A percentile compares a stretch with the other conserved stretches of the same genome.
Conservation (phyloP, 2,888 invertebrate species). For the Mystacides longicornis region DNA sequence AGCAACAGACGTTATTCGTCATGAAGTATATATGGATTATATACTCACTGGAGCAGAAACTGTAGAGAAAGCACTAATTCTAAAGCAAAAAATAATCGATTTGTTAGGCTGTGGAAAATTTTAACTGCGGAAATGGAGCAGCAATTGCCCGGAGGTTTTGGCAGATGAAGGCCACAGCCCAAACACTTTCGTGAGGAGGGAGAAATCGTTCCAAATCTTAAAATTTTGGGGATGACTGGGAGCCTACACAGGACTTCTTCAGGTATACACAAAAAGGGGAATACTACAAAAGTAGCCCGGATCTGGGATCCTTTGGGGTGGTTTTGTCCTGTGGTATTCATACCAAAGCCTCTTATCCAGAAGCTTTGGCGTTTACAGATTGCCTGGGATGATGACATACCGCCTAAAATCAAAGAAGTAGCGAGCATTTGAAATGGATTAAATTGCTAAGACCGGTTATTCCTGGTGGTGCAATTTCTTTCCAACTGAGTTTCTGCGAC, state of each 20-base stretch:
- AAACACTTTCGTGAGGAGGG: not conserved
- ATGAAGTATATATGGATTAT: not conserved
- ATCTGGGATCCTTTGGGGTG: not conserved
- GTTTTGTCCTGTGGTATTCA: not conserved
- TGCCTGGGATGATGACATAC: not conserved
- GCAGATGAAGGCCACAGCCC: not conserved
- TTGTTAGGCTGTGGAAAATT: not conserved
- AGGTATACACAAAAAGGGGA: not conserved
- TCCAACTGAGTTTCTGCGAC: not conserved
- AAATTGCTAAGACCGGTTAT: not conserved
- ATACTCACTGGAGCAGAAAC: not conserved
- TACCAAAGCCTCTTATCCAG: not conserved
- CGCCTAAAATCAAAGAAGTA: not conserved
- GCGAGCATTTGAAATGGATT: not conserved
- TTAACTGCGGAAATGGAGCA: not conserved
- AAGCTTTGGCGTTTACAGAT: not conserved
- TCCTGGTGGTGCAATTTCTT: not conserved
- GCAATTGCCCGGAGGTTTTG: not conserved
- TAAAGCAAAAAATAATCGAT: not conserved
- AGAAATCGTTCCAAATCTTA: not conserved
- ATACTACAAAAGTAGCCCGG: not conserved
- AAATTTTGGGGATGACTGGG: not conserved
- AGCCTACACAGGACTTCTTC: not conserved
- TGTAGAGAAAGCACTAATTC: not conserved
- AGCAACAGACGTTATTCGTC: not conserved